Conservation (phyloP, 2,888 invertebrate species). For the Pyrgus malvae region DNA sequence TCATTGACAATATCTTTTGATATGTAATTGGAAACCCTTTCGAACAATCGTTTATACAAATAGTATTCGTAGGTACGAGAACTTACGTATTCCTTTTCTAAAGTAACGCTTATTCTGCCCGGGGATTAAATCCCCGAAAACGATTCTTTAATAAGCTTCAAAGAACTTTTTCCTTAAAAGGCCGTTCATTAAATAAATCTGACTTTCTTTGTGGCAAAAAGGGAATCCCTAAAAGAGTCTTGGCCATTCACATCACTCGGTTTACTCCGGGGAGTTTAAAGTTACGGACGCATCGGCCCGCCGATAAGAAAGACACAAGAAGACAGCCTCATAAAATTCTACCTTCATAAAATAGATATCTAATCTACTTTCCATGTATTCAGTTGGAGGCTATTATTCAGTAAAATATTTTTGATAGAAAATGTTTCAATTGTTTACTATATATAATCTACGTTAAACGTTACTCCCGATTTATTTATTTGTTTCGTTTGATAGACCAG, state of each 20-base stretch:
- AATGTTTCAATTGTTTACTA: too few relatives aligned
- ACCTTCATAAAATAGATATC: conserved; percentile 17
- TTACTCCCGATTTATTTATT: too few relatives aligned
- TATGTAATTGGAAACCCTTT: conserved; percentile 27
- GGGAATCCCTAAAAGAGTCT: conserved; percentile 62
- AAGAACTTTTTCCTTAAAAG: conserved; percentile 62
- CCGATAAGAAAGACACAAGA: conserved; percentile 50
- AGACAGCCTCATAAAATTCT: conserved; percentile 53
- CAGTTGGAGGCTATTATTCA: neutral
- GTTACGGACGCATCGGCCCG: conserved; percentile 51
- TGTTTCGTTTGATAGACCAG: too few relatives aligned
- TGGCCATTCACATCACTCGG: conserved; percentile 62
- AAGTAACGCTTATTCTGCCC: conserved; percentile 34
- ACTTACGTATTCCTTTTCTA: too few relatives aligned
- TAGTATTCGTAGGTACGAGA: neutral
- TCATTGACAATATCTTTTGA: conserved; percentile 8
- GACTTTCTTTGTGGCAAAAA: conserved; percentile 67
- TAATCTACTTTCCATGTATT: conserved; percentile 1
- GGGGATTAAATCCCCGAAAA: conserved; percentile 55
- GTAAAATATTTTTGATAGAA: neutral
- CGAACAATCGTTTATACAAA: neutral
- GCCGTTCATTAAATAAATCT: conserved; percentile 67
- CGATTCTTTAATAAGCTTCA: conserved; percentile 68
- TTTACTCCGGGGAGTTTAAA: conserved; percentile 61
- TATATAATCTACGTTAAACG: too few relatives aligned